Conservation (phyloP, 2,888 invertebrate genomes). For the Netelia inedita region DNA sequence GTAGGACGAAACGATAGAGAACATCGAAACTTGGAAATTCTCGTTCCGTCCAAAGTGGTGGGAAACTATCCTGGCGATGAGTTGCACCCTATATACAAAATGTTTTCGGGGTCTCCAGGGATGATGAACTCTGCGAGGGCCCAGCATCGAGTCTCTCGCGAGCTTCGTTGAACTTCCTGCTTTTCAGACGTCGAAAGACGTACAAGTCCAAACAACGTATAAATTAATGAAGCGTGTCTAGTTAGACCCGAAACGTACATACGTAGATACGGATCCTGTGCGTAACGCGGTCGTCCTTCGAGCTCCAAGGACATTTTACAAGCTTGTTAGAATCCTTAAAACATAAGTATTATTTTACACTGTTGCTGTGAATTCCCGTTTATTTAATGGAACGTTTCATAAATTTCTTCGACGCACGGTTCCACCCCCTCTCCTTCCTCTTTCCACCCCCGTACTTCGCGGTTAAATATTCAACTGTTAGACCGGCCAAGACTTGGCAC, state of each 20-base stretch:
- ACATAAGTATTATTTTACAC: neutral
- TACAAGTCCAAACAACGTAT: neutral
- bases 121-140: neutral
- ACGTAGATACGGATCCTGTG: neutral
- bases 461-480: no score
- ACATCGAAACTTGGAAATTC: neutral
- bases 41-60: neutral
- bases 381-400: no score
- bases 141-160: neutral
- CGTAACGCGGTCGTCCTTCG: neutral
- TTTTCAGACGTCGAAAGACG: slow-evolving; percentile 7
- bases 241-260: slow-evolving; percentile 10
- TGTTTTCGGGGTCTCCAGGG: neutral
- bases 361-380: no score
- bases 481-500: no score
- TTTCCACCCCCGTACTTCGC: no score
- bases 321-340: neutral
- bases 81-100: neutral
- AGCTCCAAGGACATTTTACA: neutral
- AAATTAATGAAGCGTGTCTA: slow-evolving; percentile 40
- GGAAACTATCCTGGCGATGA: neutral
- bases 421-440: no score
- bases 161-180: neutral
- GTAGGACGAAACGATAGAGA: neutral
- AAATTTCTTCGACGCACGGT: no score